Percentiles rank a stretch among this genome's conserved stretches.
These are phyloP conservation scores for Hesperophylax magnus DNA, from an alignment of 1,140 invertebrate species.

Conservation along the genomic window DNA sequence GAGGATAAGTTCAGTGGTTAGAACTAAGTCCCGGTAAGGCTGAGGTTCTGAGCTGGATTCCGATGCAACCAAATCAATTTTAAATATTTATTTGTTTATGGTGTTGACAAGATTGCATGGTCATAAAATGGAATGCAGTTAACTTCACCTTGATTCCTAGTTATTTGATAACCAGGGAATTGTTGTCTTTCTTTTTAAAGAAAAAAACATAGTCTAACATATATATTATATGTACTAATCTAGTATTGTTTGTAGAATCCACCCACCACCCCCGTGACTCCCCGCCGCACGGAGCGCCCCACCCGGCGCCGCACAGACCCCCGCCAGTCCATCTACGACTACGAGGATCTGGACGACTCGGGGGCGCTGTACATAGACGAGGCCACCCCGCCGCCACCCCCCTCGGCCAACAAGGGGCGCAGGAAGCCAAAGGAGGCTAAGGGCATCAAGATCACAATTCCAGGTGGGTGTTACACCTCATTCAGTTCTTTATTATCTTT, in stretches of 20 bases:
- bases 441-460: slow-evolving; percentile 62
- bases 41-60: too few species aligned
- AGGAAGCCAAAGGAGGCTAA: slow-evolving; percentile 27
- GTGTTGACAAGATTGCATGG: too few species aligned
- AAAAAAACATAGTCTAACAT: too few species aligned
- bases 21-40: too few species aligned
- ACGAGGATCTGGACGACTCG: slow-evolving; percentile 63
- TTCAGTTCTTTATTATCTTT: too few species aligned
- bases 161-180: too few species aligned
- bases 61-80: too few species aligned
- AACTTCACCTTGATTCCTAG: too few species aligned
- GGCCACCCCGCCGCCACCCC: slow-evolving; percentile 53
- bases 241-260: neutral
- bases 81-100: too few species aligned
- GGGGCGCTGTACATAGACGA: slow-evolving; percentile 67
- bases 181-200: too few species aligned
- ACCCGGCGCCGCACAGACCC: slow-evolving; percentile 64
- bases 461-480: slow-evolving; percentile 47
- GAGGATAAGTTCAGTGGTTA: too few species aligned
- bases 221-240: neutral
- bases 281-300: slow-evolving; percentile 65
- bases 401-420: neutral
- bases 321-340: slow-evolving; percentile 63
- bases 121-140: too few species aligned
- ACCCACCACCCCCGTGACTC: slow-evolving; percentile 44